phyloP scores from a whole-genome alignment of 2,888 invertebrate genomes.

The Phoenoteleia sp. region DNA sequence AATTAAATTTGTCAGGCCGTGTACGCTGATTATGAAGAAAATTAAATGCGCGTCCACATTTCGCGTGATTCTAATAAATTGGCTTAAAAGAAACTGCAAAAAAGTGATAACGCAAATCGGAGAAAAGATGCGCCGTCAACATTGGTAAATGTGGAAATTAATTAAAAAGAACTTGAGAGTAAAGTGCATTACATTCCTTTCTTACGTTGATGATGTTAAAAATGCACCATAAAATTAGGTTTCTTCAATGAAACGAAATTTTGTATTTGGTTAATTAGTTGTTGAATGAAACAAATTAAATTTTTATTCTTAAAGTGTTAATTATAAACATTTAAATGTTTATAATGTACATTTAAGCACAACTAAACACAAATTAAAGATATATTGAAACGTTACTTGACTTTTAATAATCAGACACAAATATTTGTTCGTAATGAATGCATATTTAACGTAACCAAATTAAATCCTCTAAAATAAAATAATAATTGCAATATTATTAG shows the following conservation, averaged over 20 bases:
- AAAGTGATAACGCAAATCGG: slow-evolving; percentile 1
- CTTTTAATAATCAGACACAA: no score
- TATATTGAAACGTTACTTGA: no score
- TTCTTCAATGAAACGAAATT: not conserved
- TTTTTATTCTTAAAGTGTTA: no score
- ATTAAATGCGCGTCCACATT: slow-evolving; percentile 31
- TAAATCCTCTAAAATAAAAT: no score
- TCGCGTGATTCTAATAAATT: slow-evolving; percentile 19
- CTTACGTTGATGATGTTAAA: not conserved
- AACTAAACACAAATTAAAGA: no score
- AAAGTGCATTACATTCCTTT: not conserved
- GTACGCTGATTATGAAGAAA: slow-evolving; percentile 37
- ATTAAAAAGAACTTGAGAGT: slow-evolving; percentile 7
- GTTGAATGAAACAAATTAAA: not conserved
- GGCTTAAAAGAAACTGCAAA: not conserved
- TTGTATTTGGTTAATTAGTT: not conserved
- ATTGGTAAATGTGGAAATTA: slow-evolving; percentile 16
- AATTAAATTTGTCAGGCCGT: slow-evolving; percentile 39
- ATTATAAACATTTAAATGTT: no score
- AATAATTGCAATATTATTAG: no score
- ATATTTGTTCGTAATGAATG: no score
- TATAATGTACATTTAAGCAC: no score
- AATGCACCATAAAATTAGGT: not conserved
- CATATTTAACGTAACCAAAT: no score
- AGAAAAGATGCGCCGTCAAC: not conserved